These are phyloP conservation scores for Pimephales promelas DNA, from an alignment of 2,113 vertebrate species.

Conservation along the genomic window DNA sequence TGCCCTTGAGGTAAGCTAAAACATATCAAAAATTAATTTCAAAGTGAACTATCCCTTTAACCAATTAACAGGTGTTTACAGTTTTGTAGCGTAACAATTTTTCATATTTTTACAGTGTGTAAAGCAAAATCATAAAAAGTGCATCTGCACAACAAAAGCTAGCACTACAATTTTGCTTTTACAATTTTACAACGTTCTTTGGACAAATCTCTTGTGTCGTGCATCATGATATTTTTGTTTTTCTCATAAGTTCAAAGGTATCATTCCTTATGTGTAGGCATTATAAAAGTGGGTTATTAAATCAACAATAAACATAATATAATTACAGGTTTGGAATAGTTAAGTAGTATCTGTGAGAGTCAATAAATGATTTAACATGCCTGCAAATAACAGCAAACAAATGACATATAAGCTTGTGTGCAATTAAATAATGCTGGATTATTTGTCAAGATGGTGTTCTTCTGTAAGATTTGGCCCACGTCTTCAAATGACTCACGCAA, in stretches of 20 bases:
- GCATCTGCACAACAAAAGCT: not conserved
- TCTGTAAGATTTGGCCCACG: not conserved
- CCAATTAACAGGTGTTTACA: not conserved
- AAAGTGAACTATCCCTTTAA: too few species aligned
- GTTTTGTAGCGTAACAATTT: not conserved
- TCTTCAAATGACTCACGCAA: not conserved
- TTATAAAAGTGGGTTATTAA: not conserved
- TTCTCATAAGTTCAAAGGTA: too few species aligned
- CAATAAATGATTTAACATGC: not conserved
- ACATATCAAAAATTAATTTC: too few species aligned
- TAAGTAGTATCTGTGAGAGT: not conserved
- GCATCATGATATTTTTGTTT: too few species aligned
- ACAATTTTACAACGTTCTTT: not conserved
- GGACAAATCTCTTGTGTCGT: not conserved
- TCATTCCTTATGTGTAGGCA: not conserved
- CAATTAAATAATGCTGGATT: not conserved
- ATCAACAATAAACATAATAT: not conserved
- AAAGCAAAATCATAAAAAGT: not conserved
- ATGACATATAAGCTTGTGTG: not conserved
- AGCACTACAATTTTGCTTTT: not conserved
- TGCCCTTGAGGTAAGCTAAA: too few species aligned
- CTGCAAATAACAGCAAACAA: constrained; percentile 11
- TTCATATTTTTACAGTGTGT: not conserved
- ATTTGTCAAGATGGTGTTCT: not conserved
- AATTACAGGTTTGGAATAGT: not conserved